A percentile compares a stretch with the other conserved stretches of the same genome.
Conservation (phyloP, 2,797 vertebrate genomes). For the Oophaga sylvatica region DNA sequence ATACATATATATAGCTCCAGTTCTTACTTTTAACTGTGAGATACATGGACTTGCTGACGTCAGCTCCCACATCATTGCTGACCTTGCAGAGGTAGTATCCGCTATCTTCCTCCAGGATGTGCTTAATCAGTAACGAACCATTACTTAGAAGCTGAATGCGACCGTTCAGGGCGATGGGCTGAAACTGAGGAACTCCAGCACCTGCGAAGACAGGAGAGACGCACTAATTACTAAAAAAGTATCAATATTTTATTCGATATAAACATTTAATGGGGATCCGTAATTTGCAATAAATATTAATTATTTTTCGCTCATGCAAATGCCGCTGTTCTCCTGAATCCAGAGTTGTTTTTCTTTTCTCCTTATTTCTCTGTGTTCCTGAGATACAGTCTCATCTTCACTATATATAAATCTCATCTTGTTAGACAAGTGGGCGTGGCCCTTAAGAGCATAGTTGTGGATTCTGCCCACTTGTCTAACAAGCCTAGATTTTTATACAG, state of each 20-base stretch:
- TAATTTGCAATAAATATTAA: too few relatives aligned
- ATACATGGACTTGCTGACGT: constrained; percentile 99
- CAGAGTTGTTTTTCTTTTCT: too few relatives aligned
- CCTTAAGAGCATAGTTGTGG: too few relatives aligned
- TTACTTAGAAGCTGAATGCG: constrained; percentile 93
- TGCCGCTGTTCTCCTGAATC: too few relatives aligned
- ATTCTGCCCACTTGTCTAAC: too few relatives aligned
- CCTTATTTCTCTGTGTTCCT: too few relatives aligned
- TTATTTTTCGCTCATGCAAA: too few relatives aligned
- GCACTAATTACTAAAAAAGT: not conserved
- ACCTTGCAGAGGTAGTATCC: constrained; percentile 99
- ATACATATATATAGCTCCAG: constrained; percentile 40
- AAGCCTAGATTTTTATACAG: too few relatives aligned
- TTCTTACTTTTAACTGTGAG: constrained; percentile 99
- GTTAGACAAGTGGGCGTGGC: too few relatives aligned
- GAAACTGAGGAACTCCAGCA: constrained; percentile 95
- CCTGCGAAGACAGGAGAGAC: constrained; percentile 72
- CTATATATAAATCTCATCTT: too few relatives aligned
- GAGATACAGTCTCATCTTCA: too few relatives aligned
- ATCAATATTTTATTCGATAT: not conserved
- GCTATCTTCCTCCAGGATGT: constrained; percentile 95
- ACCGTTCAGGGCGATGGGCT: constrained; percentile 90
- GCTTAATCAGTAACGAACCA: constrained; percentile 95
- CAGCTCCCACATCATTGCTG: constrained; percentile 99
- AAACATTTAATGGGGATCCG: not conserved